Evolutionary conservation across 2,797 vertebrate genomes (phyloP).

Genomic region (Tympanoctomys barrerae): DNA sequence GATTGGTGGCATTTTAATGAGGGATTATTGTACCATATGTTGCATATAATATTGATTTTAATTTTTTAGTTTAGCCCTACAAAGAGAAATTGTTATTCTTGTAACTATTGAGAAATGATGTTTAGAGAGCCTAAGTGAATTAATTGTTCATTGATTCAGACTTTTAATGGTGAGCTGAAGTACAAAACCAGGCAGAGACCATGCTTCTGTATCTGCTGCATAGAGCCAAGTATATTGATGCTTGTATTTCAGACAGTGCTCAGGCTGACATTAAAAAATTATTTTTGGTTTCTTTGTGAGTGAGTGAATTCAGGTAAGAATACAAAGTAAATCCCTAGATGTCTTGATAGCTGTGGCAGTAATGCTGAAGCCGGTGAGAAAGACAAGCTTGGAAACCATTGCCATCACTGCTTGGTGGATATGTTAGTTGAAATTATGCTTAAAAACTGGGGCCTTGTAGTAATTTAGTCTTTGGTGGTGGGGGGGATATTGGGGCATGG

Average conservation of each 20-base stretch:
- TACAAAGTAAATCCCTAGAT: neutral
- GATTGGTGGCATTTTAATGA: slow-evolving; percentile 17
- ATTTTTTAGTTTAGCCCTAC: neutral
- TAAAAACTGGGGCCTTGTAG: neutral
- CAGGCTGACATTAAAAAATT: neutral
- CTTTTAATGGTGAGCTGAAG: neutral
- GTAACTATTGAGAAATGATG: neutral
- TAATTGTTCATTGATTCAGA: neutral
- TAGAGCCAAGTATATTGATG: neutral
- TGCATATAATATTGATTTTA: neutral
- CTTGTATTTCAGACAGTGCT: neutral
- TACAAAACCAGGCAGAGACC: neutral
- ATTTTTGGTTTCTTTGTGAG: neutral
- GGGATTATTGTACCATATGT: neutral
- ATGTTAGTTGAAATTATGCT: neutral
- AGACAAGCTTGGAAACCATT: neutral
- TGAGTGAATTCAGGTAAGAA: slow-evolving; percentile 34
- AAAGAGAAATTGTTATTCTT: neutral
- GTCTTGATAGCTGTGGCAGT: neutral
- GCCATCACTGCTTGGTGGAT: neutral
- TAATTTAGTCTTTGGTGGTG: neutral
- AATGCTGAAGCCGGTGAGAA: neutral
- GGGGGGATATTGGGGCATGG: neutral
- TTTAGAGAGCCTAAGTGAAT: neutral
- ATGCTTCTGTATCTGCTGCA: fast-evolving